Base-by-base conservation (phyloP, 2,797 vertebrate species). In the Anguilla obscura region DNA sequence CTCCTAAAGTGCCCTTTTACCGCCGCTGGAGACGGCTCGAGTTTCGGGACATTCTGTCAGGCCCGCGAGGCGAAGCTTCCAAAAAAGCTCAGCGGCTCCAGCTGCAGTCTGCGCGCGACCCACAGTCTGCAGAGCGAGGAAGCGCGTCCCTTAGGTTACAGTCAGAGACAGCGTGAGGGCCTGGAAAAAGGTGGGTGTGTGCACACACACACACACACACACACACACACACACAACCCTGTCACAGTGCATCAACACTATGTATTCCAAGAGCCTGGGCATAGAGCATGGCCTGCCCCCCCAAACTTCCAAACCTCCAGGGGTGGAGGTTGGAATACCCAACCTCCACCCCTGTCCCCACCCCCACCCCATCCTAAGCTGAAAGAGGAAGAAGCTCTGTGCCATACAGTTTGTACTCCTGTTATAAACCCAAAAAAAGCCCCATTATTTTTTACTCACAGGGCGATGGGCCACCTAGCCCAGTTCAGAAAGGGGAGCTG, bases 91-190 rank as follows among this genome's bases (percentile, higher is more conserved):
- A 88, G 89, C 93, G 93, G 95, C 94, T 95, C 89, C 9, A 88
- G 90, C 92, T 93, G 93, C 93, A 91, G 92, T 94, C 94, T 94
- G 92, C 91, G 92, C 0, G 0, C 93, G 92, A 93, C 94, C 95
- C 94, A 94, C 95, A 96, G 93, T 88, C 90, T 94, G 93, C 94
- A 95, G 94, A 95, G 93, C 89, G 93, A 94, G 91, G 40, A 92
- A 84, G 45, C 92, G 91, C 90, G 87, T 93, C 86, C 24, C 0
- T 90, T 88, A 91, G 90, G 93, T 93, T 90, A 92, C 91, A 90
- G n/a, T 27, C 87, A 91, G 93, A 94, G 91, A 95, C 89, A 90
- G 71, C 87, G 90, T 86, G 90, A 90, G 91, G 12, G 84, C 89
- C 48, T 16, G 33, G 90, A 91, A 79, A 90, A 87, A 40, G 36